Base-by-base conservation (phyloP, 1,140 invertebrate genomes). In the Bombus breviceps region DNA sequence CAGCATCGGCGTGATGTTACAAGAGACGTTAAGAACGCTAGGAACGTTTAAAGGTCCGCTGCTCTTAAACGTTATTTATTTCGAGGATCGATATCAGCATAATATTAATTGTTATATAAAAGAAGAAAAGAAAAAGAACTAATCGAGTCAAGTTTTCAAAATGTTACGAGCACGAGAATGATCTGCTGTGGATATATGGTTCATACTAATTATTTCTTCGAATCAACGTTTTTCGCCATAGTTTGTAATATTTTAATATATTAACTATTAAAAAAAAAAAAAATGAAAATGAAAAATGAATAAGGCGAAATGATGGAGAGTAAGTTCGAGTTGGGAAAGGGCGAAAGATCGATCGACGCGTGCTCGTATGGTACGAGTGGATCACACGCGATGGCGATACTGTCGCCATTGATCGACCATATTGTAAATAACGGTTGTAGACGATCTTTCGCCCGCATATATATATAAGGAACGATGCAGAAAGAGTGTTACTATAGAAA, bases 171-270 rank as follows among this genome's bases (percentile, higher is more conserved):
- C 68, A 86, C 80, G 85, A 89, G 74, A 53, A 72, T 86, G 69
- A 81, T 87, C 81, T 80, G 81, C 86, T 87, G 75, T 47, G 87
- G 81, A 85, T 71, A 85, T 77, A 78, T 69, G 72, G 32, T 87
- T 88, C 86, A 74, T 87, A 83, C 66, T 89, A 85, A 87, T 89
- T 88, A 83, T 91, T 92, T 92, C 91, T 88, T 92, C 87, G 87
- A 72, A 88, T 91, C 89, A 87, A 91, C 89, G 74, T 89, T 89
- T 89, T 86, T 89, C 86, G 90, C 87, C 79, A 89, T 92, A 90
- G 91, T 90, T 92, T 89, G 76, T 92, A 92, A 92, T 90, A 92
- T 86, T 92, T 92, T 92, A 91, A 91, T 91, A 91, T 88, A 91
- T 90, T 81, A 90, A 90, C 78, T 84, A 85, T 85, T 87, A 69